Evolutionary conservation across 2,113 vertebrate species (phyloP).

Genomic region (Daboia siamensis): DNA sequence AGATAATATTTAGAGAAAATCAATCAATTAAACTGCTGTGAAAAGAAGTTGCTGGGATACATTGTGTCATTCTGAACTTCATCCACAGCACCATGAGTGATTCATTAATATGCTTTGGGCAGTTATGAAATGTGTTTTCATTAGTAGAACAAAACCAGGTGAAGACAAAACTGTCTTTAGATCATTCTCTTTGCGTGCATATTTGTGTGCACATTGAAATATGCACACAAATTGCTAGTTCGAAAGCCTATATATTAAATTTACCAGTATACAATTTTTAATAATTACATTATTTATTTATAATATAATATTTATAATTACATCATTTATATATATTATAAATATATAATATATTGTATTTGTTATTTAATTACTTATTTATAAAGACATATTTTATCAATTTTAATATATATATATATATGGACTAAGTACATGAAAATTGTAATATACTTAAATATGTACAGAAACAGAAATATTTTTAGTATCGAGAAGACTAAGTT

Average conservation of each 20-base stretch:
- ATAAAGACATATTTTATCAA: background rate
- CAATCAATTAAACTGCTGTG: constrained; percentile 38
- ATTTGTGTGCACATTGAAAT: background rate
- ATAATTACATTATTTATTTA: background rate
- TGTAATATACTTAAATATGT: background rate
- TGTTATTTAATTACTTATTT: too few species aligned
- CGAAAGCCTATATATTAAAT: background rate
- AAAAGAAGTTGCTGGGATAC: constrained; percentile 25
- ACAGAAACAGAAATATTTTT: background rate
- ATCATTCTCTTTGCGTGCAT: background rate
- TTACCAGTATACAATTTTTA: background rate
- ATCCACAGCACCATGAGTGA: background rate
- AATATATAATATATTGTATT: too few species aligned
- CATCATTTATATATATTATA: too few species aligned
- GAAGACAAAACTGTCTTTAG: background rate
- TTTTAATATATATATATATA: background rate
- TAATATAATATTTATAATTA: background rate
- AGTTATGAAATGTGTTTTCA: background rate
- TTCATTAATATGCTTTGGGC: constrained; percentile 13
- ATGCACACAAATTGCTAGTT: background rate
- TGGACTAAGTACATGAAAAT: background rate
- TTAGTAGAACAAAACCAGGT: constrained; percentile 13
- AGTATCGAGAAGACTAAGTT: background rate
- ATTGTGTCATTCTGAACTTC: background rate
- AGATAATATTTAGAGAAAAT: constrained; percentile 42